phyloP scores from a whole-genome alignment of 2,113 vertebrate genomes.

The Nibea coibor region DNA sequence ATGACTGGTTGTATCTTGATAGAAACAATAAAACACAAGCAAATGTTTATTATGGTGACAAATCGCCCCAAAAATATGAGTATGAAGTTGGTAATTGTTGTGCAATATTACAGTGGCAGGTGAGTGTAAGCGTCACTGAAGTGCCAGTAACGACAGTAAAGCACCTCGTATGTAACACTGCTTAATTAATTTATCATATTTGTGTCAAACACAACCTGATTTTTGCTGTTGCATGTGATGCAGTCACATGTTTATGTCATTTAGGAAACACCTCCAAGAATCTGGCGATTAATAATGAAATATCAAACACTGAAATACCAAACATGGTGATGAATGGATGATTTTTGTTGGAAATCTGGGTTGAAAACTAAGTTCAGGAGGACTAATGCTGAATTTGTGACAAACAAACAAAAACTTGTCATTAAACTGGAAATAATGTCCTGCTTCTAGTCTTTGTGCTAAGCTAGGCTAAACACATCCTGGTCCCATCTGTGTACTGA shows the following conservation, averaged over 20 bases:
- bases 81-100: too few species aligned
- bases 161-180: too few species aligned
- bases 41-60: too few species aligned
- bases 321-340: background rate
- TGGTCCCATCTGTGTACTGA: background rate
- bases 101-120: too few species aligned
- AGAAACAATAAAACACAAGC: too few species aligned
- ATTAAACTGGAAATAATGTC: too few species aligned
- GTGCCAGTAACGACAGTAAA: too few species aligned
- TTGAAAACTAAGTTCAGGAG: background rate
- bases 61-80: too few species aligned
- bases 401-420: too few species aligned
- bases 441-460: constrained; percentile 20
- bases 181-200: background rate
- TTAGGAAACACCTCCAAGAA: background rate
- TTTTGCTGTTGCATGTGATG: background rate
- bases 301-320: background rate
- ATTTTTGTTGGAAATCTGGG: background rate
- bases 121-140: too few species aligned
- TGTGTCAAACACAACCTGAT: background rate
- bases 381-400: too few species aligned
- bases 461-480: background rate
- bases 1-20: too few species aligned
- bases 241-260: background rate
- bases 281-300: background rate